Base-by-base conservation (phyloP, 1,140 invertebrate genomes). In the Halesus radiatus region DNA sequence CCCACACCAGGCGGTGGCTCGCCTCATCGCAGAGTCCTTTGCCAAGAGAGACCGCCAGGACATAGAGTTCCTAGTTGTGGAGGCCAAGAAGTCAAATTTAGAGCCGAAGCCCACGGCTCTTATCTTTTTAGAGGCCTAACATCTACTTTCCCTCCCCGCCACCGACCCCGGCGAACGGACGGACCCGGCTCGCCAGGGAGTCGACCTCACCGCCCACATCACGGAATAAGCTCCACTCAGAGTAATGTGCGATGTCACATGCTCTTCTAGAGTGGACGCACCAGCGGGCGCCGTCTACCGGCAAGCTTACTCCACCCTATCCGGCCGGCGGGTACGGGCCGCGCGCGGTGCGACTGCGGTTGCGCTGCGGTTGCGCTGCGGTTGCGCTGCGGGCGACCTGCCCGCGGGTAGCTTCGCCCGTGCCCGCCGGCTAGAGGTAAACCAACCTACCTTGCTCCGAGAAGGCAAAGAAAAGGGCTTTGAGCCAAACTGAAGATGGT, bases 41-140 rank as follows among this genome's bases (percentile, higher is more conserved):
- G 95, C 96, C 56, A 92, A 95, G 86, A 92, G 94, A 82, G 95
- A 96, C 86, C 93, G 95, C 84, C 92, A 93, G 86, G 95, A 96
- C 87, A 96, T 97, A 85, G 95, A 97, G 90, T 96, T 98, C 89
- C 92, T 97, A 85, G 96, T 98, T 60, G 92, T 95, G 62, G 96
- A 97, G 88, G 94, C 95, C 80, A 97, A 97, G 88, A 96, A 96
- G 88, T 96, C 95, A 84, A 96, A 96, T 87, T 90, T 96, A 85
- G 95, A 96, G 89, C 95, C 95, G 83, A 96, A 96, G 90, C 95
- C 95, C 80, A 96, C 95, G 84, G 95, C 95, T 72, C 90, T 96
- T 62, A 96, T 96, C 88, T 96, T 96, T 89, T 88, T 96, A 89
- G 95, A 96, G 91, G 94, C 94, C 92, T 95, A 95, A 94, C 94